Base-by-base conservation (phyloP, 2,888 invertebrate species). In the Mechanitis mazaeus region DNA sequence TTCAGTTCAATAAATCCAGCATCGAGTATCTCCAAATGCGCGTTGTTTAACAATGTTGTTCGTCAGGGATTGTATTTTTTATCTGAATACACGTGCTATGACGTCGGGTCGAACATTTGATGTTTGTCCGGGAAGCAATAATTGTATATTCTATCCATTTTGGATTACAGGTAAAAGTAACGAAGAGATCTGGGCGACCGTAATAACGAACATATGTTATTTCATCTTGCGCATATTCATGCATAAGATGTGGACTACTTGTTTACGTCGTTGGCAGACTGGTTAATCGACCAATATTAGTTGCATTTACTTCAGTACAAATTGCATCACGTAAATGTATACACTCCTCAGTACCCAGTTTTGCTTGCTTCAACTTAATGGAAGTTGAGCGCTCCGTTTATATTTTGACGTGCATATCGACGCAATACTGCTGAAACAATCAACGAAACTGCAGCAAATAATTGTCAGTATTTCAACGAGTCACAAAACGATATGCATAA, bases 391-490 rank as follows among this genome's bases (percentile, higher is more conserved):
- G n/a, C 2, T 46, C 12, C 9, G 46, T 46, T 46, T 46, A 11
- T 46, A 46, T 46, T 46, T 46, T 46, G 12, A 12, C 46, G 12
- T 12, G 12, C 46, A 46, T 46, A 46, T 46, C 46, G 12, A 46
- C 46, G 46, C 9, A 12, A 12, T 46, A 46, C 46, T 46, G 46
- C 1, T 46, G 35, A 1, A 1, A 35, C 6, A 5, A 6, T 1
- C 6, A 12, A 12, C 11, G 2, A 46, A 11, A 46, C 12, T 12
- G 9, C n/a, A 46, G 0, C 4, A 46, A 2, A 46, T 12, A 46
- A 46, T 46, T 46, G 9, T 11, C 3, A 1, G 9, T 4, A 59
- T 69, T 65, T 74, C 73, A 0, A 35, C 35, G 2, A 35, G 6
- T 1, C 35, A 35, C 6, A 5, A 35, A 35, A 5, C 35, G 35